Percentiles rank a stretch among this genome's conserved stretches.
Evolutionary conservation across 2,797 vertebrate species (phyloP).

Genomic region (Myotis planiceps): DNA sequence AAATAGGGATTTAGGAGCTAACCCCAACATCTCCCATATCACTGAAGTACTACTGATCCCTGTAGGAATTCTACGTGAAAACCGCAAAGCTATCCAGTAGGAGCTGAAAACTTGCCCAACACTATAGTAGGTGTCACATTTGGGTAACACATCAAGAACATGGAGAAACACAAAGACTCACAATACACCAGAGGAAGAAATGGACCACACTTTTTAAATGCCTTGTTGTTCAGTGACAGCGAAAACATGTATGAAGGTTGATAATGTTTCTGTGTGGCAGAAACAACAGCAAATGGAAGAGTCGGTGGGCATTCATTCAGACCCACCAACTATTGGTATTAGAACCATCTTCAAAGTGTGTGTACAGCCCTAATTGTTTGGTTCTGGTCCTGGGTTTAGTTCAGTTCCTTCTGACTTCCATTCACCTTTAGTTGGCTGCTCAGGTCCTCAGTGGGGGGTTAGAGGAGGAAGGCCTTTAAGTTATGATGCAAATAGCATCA

Average conservation of each 20-base stretch:
- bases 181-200: neutral
- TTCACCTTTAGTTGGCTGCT: neutral
- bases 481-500: neutral
- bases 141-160: neutral
- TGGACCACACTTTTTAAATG: neutral
- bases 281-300: neutral
- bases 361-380: neutral
- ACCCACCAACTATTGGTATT: neutral
- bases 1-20: neutral
- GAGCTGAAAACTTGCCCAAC: neutral
- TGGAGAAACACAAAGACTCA: neutral
- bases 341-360: neutral
- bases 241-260: rapidly evolving
- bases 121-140: rapidly evolving
- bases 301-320: neutral
- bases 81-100: neutral
- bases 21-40: neutral
- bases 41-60: neutral
- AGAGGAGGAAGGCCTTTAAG: neutral
- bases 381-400: neutral
- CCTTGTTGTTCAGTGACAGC: neutral
- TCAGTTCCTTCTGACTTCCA: neutral
- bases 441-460: neutral
- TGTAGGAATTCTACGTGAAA: neutral
- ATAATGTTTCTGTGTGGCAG: neutral